These are phyloP conservation scores for Bufotes viridis DNA, from an alignment of 2,797 vertebrate species.

Conservation along the genomic window DNA sequence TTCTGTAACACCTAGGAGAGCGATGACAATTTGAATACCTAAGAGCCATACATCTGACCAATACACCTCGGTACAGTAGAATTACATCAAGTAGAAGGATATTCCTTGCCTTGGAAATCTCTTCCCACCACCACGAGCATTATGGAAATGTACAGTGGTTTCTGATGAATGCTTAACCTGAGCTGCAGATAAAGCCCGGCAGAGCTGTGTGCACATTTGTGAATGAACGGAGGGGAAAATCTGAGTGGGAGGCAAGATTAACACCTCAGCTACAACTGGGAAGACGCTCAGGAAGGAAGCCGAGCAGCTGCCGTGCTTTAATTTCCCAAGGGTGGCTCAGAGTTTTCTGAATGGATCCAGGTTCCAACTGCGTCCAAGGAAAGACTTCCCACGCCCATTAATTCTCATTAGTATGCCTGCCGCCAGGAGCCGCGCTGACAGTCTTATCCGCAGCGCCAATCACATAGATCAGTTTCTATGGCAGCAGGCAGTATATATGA, in stretches of 20 bases:
- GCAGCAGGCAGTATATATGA: conserved; percentile 11
- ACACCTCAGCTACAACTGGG: conserved; percentile 53
- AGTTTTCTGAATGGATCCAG: conserved; percentile 59
- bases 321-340: conserved; percentile 56
- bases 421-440: conserved; percentile 33
- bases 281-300: conserved; percentile 46
- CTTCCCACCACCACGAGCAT: neutral
- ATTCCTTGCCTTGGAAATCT: neutral
- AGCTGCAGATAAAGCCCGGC: conserved; percentile 18
- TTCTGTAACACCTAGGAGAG: too few relatives aligned
- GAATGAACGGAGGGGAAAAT: conserved; percentile 54
- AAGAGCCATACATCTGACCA: too few relatives aligned
- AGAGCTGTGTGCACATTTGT: conserved; percentile 32
- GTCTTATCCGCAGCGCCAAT: conserved; percentile 36
- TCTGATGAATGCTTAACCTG: neutral
- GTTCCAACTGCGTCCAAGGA: conserved; percentile 45
- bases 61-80: too few relatives aligned
- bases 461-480: conserved; percentile 21
- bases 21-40: too few relatives aligned
- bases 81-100: neutral
- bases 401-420: conserved; percentile 41
- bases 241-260: conserved; percentile 56
- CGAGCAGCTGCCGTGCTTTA: conserved; percentile 53
- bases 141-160: neutral
- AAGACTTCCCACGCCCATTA: conserved; percentile 37